Conservation (phyloP, 1,140 invertebrate species). For the Solenopsis invicta region DNA sequence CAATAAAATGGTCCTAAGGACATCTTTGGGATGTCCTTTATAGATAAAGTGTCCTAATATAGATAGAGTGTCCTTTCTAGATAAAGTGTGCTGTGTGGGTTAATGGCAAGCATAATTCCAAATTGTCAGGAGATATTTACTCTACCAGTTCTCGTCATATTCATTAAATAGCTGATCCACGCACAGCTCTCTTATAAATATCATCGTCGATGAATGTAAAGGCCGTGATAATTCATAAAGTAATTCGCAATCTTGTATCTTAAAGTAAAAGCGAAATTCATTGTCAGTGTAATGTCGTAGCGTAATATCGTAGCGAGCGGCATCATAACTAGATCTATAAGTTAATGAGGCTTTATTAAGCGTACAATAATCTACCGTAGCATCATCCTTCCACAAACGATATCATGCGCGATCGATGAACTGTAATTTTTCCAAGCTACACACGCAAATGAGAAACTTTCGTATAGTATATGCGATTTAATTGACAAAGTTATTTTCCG, state of each 20-base stretch:
- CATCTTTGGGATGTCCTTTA: no score
- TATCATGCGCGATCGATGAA: not conserved
- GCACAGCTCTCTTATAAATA: not conserved
- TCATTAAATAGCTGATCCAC: not conserved
- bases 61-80: no score
- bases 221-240: not conserved
- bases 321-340: slow-evolving; percentile 8
- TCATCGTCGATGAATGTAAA: not conserved
- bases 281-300: not conserved
- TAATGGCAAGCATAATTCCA: no score
- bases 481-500: not conserved
- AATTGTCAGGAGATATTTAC: no score
- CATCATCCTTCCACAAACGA: not conserved
- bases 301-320: not conserved
- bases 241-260: not conserved
- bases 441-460: slow-evolving; percentile 8
- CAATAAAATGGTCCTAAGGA: no score
- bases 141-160: not conserved
- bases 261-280: not conserved
- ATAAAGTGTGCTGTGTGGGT: no score
- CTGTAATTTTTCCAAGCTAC: not conserved
- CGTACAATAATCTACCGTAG: not conserved
- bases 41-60: no score
- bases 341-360: not conserved
- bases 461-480: not conserved